Evolutionary conservation across 2,888 invertebrate species (phyloP).

Genomic region (Unio pictorum): DNA sequence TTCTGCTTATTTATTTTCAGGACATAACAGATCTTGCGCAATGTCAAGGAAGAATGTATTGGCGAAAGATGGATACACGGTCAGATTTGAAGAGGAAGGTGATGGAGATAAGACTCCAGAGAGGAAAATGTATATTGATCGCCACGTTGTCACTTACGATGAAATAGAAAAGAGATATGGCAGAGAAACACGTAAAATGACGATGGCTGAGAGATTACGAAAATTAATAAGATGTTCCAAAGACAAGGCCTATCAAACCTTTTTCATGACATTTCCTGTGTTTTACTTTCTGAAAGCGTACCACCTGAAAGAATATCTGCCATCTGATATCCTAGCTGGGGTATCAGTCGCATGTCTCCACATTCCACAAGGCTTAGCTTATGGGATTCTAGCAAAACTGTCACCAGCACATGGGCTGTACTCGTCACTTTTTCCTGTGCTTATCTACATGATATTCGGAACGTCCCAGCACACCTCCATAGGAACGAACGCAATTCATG

Average conservation of each 20-base stretch:
- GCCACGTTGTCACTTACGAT: too few relatives aligned
- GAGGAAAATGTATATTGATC: too few relatives aligned
- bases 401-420: constrained; percentile 51
- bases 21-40: too few relatives aligned
- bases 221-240: too few relatives aligned
- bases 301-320: constrained; percentile 34
- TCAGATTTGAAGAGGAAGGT: too few relatives aligned
- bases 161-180: too few relatives aligned
- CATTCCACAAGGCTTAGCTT: constrained; percentile 59
- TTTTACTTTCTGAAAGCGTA: constrained; percentile 33
- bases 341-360: constrained; percentile 57
- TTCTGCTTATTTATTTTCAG: too few relatives aligned
- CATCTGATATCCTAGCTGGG: constrained; percentile 52
- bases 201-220: too few relatives aligned
- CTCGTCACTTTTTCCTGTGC: constrained; percentile 49
- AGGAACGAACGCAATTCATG: constrained; percentile 50
- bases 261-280: constrained; percentile 14
- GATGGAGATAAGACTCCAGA: too few relatives aligned
- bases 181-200: too few relatives aligned
- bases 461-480: constrained; percentile 48
- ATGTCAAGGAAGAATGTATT: too few relatives aligned
- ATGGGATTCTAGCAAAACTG: constrained; percentile 48
- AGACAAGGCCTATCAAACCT: not conserved
- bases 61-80: too few relatives aligned
- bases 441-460: constrained; percentile 53